Conservation (phyloP, 2,888 invertebrate genomes). For the Stratiomys singularior region DNA sequence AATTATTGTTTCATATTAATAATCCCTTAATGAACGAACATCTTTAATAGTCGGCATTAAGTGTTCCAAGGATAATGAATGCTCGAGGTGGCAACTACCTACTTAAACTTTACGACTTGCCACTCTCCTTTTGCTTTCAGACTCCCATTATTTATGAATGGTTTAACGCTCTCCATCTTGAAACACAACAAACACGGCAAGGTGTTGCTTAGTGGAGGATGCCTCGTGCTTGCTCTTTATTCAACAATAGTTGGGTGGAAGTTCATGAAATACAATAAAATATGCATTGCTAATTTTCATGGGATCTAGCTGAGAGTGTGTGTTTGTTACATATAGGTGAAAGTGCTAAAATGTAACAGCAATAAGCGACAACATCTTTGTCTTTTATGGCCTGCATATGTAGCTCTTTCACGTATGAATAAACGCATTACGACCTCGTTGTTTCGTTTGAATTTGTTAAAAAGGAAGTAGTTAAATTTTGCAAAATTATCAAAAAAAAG, state of each 20-base stretch:
- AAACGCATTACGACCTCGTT: too few relatives aligned
- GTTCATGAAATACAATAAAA: slow-evolving; percentile 27
- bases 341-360: not conserved
- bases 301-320: not conserved
- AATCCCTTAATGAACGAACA: slow-evolving; percentile 45
- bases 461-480: too few relatives aligned
- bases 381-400: not conserved
- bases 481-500: too few relatives aligned
- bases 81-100: slow-evolving; percentile 36
- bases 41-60: slow-evolving; percentile 39
- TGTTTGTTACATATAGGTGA: not conserved
- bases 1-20: slow-evolving; percentile 44
- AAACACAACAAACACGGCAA: not conserved
- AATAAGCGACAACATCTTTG: not conserved
- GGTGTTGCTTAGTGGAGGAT: not conserved
- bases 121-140: not conserved
- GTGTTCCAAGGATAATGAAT: slow-evolving; percentile 23
- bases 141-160: slow-evolving; percentile 31
- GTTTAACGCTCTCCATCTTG: not conserved
- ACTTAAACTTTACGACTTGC: slow-evolving; percentile 37
- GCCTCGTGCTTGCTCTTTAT: not conserved
- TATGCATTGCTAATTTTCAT: slow-evolving; percentile 42
- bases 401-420: not conserved
- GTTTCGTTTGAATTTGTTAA: too few relatives aligned
- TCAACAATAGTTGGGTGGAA: slow-evolving; percentile 5